A percentile compares a stretch with the other conserved stretches of the same genome.
phyloP scores from a whole-genome alignment of 2,113 vertebrate genomes.

The Eubucco bourcierii region DNA sequence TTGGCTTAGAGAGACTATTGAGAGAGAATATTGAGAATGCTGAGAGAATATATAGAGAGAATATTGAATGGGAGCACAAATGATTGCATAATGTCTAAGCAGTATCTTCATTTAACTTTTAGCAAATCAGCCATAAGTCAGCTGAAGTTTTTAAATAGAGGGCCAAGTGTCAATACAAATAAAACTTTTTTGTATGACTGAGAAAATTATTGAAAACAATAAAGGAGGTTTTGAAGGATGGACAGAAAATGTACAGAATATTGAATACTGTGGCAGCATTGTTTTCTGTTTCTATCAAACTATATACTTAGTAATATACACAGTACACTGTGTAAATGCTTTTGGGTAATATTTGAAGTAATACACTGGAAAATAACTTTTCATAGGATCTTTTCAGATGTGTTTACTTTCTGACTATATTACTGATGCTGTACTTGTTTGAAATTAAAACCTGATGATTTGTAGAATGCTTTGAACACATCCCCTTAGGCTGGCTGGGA shows the following conservation, averaged over 20 bases:
- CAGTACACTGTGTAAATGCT: background rate
- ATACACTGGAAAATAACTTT: background rate
- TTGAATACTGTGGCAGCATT: background rate
- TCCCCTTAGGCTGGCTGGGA: rapidly evolving
- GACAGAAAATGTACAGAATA: background rate
- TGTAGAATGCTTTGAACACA: background rate
- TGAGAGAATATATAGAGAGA: slow-evolving; percentile 31
- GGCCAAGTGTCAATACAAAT: background rate
- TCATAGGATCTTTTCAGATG: background rate
- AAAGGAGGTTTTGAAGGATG: background rate
- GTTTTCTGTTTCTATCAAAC: background rate
- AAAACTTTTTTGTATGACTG: background rate
- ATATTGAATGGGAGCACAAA: slow-evolving; percentile 41
- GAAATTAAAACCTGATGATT: background rate
- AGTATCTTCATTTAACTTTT: background rate
- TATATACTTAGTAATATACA: background rate
- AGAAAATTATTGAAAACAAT: background rate
- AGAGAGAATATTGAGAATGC: background rate
- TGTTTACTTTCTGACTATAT: background rate
- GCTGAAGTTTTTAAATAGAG: background rate
- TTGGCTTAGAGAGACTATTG: slow-evolving; percentile 82
- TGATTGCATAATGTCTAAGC: slow-evolving; percentile 13
- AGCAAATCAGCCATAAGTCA: background rate
- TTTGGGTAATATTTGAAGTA: background rate
- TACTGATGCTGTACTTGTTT: background rate